Conservation (phyloP, 2,113 vertebrate genomes). For the Lipophrys pholis region DNA sequence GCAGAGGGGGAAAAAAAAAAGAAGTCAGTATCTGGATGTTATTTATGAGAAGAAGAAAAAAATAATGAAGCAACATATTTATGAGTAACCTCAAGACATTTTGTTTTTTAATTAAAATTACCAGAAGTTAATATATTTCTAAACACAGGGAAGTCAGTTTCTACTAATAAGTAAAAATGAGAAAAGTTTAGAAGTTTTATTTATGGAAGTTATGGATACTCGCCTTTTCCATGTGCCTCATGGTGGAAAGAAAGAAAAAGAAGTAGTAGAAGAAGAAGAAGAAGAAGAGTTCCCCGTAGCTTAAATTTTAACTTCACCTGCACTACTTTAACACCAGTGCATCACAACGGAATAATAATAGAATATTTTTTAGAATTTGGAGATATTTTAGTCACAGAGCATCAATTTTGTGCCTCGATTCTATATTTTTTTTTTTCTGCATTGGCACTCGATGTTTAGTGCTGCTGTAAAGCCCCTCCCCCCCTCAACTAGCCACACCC, state of each 20-base stretch:
- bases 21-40: constrained; percentile 88
- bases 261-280: neutral
- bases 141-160: constrained; percentile 86
- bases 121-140: constrained; percentile 89
- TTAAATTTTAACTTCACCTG: constrained; percentile 82
- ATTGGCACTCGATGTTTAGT: constrained; percentile 74
- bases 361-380: constrained; percentile 87
- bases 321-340: constrained; percentile 75
- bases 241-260: constrained; percentile 47
- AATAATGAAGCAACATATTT: constrained; percentile 85
- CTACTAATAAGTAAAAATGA: constrained; percentile 84
- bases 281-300: constrained; percentile 50
- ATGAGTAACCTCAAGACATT: constrained; percentile 86
- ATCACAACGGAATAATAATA: constrained; percentile 79
- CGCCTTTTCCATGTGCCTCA: constrained; percentile 59
- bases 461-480: constrained; percentile 69
- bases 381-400: constrained; percentile 86
- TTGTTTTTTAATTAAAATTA: constrained; percentile 88
- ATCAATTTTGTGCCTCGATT: constrained; percentile 85
- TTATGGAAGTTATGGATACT: constrained; percentile 81
- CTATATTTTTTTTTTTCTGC: constrained; percentile 81
- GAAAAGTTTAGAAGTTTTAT: constrained; percentile 85
- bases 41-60: constrained; percentile 85
- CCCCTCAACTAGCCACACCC: constrained; percentile 58
- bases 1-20: constrained; percentile 77